These are phyloP conservation scores for Neuroterus valhalla DNA, from an alignment of 1,140 invertebrate species.

Conservation along the genomic window DNA sequence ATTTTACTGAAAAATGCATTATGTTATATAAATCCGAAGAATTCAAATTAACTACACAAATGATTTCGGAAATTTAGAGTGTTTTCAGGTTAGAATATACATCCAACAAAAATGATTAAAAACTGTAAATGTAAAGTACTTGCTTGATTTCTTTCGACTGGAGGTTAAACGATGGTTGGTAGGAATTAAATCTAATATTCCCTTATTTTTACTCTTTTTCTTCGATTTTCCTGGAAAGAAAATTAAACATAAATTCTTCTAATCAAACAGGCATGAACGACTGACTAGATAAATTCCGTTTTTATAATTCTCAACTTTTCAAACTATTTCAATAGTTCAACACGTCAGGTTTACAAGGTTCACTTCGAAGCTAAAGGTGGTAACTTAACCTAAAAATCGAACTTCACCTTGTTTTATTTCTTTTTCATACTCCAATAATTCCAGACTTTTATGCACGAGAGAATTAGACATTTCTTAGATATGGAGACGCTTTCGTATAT, in stretches of 20 bases:
- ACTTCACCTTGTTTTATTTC: constrained; percentile 51
- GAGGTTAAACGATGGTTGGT: constrained; percentile 55
- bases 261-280: no score
- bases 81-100: constrained; percentile 13
- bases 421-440: constrained; percentile 58
- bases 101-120: neutral
- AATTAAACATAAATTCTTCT: constrained; percentile 7
- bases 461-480: constrained; percentile 63
- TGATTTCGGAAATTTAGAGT: neutral
- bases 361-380: neutral
- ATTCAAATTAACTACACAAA: no score
- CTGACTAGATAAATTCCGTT: no score
- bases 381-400: constrained; percentile 10
- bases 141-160: constrained; percentile 57
- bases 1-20: constrained; percentile 18
- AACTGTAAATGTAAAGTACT: constrained; percentile 9
- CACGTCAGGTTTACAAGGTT: no score
- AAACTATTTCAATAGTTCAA: no score
- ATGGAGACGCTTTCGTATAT: neutral
- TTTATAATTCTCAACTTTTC: no score
- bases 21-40: no score
- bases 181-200: constrained; percentile 60
- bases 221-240: constrained; percentile 45
- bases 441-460: constrained; percentile 65
- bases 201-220: constrained; percentile 53